Percentiles rank a stretch among this genome's conserved stretches.
These are phyloP conservation scores for Mylabris phalerata DNA, from an alignment of 1,140 invertebrate species.

Conservation along the genomic window DNA sequence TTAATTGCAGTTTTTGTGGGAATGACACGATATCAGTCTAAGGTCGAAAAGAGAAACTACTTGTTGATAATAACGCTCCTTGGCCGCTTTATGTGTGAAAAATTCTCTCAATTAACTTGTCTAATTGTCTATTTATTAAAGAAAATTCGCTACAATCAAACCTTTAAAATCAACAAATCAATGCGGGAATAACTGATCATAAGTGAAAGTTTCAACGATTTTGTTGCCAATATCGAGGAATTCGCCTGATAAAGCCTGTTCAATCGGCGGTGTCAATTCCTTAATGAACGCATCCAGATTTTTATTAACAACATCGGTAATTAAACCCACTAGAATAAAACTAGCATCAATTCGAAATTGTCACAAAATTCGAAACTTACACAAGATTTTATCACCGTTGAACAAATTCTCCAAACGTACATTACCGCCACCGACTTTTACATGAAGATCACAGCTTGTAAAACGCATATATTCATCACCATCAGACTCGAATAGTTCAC, in stretches of 20 bases:
- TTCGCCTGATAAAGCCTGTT: slow-evolving; percentile 47
- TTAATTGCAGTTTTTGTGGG: too few species aligned
- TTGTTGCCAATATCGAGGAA: slow-evolving; percentile 53
- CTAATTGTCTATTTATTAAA: too few species aligned
- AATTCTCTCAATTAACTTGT: too few species aligned
- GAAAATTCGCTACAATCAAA: too few species aligned
- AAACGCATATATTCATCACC: slow-evolving; percentile 51
- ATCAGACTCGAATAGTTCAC: slow-evolving; percentile 41
- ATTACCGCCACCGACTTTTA: slow-evolving; percentile 51
- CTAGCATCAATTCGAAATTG: slow-evolving; percentile 1
- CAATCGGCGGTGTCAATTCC: slow-evolving; percentile 52
- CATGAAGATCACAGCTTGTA: slow-evolving; percentile 46
- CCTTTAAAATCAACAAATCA: too few species aligned
- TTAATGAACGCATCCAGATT: slow-evolving; percentile 53
- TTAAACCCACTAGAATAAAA: slow-evolving; percentile 44
- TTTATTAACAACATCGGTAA: slow-evolving; percentile 56
- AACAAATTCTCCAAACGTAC: slow-evolving; percentile 58
- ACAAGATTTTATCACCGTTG: slow-evolving; percentile 50
- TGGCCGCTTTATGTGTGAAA: too few species aligned
- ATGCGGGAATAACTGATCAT: slow-evolving; percentile 51
- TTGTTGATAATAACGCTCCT: too few species aligned
- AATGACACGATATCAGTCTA: too few species aligned
- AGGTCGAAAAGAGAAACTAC: too few species aligned
- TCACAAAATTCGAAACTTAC: slow-evolving; percentile 27
- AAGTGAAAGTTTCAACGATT: slow-evolving; percentile 49